phyloP scores from a whole-genome alignment of 2,888 invertebrate genomes.

The Aspidiotus destructor region DNA sequence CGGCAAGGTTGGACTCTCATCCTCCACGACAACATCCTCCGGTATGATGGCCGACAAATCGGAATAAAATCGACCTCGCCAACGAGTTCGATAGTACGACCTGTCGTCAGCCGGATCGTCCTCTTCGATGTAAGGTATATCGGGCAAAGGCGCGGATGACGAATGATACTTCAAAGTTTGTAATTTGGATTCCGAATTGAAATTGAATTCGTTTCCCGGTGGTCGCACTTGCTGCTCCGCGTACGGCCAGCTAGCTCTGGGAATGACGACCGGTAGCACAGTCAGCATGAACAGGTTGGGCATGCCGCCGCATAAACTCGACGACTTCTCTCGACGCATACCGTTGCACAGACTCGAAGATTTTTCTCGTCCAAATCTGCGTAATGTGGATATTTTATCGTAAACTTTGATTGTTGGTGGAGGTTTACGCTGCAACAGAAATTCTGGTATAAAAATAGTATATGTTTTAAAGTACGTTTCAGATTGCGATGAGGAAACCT shows the following conservation, averaged over 20 bases:
- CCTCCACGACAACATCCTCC: conserved; percentile 6
- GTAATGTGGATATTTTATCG: conserved; percentile 25
- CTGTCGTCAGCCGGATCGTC: neutral
- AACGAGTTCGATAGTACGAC: neutral
- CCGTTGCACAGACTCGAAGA: conserved; percentile 61
- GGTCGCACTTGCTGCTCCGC: conserved; percentile 51
- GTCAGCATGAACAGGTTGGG: conserved; percentile 57
- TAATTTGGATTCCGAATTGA: conserved; percentile 57
- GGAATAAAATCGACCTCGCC: neutral
- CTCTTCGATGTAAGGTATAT: neutral
- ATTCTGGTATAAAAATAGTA: conserved; percentile 2
- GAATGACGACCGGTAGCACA: conserved; percentile 64
- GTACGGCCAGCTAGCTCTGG: conserved; percentile 67
- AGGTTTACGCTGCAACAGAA: neutral
- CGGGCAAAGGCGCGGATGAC: neutral
- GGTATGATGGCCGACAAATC: neutral
- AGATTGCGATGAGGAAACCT: too few relatives aligned
- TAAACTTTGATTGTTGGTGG: conserved; percentile 15
- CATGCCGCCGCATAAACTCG: conserved; percentile 59
- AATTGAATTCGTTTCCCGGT: conserved; percentile 49
- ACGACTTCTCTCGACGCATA: conserved; percentile 46
- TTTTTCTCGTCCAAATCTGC: conserved; percentile 35
- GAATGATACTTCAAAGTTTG: conserved; percentile 39
- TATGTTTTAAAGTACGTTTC: too few relatives aligned
- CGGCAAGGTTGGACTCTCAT: neutral